Conservation (phyloP, 2,888 invertebrate genomes). For the Amiota mariae region DNA sequence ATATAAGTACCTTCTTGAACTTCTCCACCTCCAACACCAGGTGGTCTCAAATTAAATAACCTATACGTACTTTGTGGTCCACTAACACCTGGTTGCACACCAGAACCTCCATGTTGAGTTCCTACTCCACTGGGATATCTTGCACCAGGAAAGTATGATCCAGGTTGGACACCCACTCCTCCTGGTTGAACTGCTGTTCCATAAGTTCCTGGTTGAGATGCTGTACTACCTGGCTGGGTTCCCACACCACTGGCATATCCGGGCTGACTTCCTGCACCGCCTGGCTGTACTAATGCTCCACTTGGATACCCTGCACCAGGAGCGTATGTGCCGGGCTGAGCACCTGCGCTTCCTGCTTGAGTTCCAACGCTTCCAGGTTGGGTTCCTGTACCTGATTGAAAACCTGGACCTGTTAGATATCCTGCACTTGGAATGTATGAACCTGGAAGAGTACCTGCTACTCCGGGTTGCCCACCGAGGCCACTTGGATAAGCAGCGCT, state of each 20-base stretch:
- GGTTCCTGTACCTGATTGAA: constrained; percentile 24
- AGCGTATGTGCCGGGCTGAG: too few species aligned
- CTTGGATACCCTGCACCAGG: constrained; percentile 18
- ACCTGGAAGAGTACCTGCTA: too few species aligned
- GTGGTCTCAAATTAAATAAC: too few species aligned
- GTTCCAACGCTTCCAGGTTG: too few species aligned
- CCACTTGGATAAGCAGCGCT: not conserved
- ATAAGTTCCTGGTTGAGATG: constrained; percentile 28
- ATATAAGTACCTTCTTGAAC: too few species aligned
- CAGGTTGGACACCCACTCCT: constrained; percentile 32
- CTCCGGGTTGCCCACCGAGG: constrained; percentile 15
- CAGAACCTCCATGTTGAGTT: constrained; percentile 25
- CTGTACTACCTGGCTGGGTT: constrained; percentile 28
- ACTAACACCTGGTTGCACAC: constrained; percentile 25
- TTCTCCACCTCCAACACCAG: constrained; percentile 27
- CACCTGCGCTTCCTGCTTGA: constrained; percentile 38
- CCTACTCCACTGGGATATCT: constrained; percentile 1
- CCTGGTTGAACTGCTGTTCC: constrained; percentile 29
- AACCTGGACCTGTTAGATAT: too few species aligned
- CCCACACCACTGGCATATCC: not conserved
- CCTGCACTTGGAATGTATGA: too few species aligned
- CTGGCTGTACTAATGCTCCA: constrained; percentile 29
- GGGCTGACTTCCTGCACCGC: not conserved
- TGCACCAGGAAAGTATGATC: not conserved
- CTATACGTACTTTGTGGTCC: not conserved